Evolutionary conservation across 2,797 vertebrate genomes (phyloP).

Genomic region (Danio kyathit): DNA sequence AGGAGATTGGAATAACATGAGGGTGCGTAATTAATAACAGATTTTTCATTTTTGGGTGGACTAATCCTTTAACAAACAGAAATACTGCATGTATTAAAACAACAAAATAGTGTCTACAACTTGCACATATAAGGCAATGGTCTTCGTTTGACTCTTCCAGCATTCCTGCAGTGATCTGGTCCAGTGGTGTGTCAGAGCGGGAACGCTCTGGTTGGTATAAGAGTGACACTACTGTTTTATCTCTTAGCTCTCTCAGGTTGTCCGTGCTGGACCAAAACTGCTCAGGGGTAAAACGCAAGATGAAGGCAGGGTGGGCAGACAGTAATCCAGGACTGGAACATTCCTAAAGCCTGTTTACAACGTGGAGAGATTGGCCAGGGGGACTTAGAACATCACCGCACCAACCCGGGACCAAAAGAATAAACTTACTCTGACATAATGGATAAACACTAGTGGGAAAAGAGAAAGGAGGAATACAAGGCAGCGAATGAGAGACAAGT

Average conservation of each 20-base stretch:
- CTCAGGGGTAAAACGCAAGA: constrained; percentile 73
- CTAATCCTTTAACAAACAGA: not conserved
- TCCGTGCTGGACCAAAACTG: constrained; percentile 67
- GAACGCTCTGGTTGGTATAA: constrained; percentile 59
- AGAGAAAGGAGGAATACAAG: constrained; percentile 29
- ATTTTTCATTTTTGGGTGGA: too few species aligned
- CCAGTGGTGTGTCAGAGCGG: constrained; percentile 52
- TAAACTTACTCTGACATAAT: constrained; percentile 63
- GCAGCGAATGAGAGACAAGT: constrained; percentile 12
- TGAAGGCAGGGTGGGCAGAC: constrained; percentile 67
- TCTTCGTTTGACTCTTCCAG: constrained; percentile 12
- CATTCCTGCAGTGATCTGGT: constrained; percentile 24
- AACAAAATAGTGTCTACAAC: not conserved
- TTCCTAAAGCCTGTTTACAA: constrained; percentile 75
- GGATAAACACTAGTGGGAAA: constrained; percentile 61
- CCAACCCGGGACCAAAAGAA: constrained; percentile 45
- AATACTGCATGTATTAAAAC: not conserved
- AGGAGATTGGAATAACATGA: too few species aligned
- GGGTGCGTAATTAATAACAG: too few species aligned
- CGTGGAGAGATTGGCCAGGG: constrained; percentile 64
- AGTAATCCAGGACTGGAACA: constrained; percentile 65
- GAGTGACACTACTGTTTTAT: constrained; percentile 63
- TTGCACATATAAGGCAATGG: not conserved
- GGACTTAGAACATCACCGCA: constrained; percentile 43
- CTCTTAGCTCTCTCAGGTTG: constrained; percentile 65